Evolutionary conservation across 2,888 invertebrate genomes (phyloP), one percentile per base, ranked within the genome.

Genomic region (Lochmaea capreae): DNA sequence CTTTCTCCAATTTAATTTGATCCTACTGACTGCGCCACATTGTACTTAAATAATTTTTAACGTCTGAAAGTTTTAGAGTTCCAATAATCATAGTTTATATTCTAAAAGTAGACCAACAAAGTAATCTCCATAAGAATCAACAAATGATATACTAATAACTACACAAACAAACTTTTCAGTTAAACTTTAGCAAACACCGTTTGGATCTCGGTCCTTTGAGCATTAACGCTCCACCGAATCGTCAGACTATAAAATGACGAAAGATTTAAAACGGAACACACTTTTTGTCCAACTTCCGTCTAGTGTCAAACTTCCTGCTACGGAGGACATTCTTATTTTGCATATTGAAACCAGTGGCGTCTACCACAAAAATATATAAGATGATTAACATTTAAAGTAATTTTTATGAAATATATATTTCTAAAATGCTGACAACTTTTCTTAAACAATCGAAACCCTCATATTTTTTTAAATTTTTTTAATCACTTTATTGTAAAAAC

Each of bases 241-340:
- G 79, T 75, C 79, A 79, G 79, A 79, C 81, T 84, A 83, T 83
- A 79, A 83, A 85, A 83, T 81, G 82, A 83, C 81, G 82, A 83
- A 43, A 82, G 82, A 84, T 84, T 83, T 83, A 85, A 83, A 82
- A 82, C 84, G 84, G 84, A 84, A 84, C 82, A 80, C 79, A 81
- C 82, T 83, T 84, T 84, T 84, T 84, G 81, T 78, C 78, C 75
- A 76, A 77, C 81, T 81, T 82, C 84, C 83, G 79, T 78, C 76
- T 77, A 74, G 79, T 80, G 65, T 58, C 54, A 65, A 71, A 71
- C 71, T 71, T 71, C 71, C 71, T 69, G 52, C 59, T 65, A 76
- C 79, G 78, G 80, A 80, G 79, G 78, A 81, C 77, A 80, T 79
- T 81, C 82, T 79, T 83, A 81, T 82, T 84, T 84, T 84, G 83